A percentile compares a stretch with the other conserved stretches of the same genome.
phyloP scores from a whole-genome alignment of 2,113 vertebrate species.

The Acanthisitta chloris region DNA sequence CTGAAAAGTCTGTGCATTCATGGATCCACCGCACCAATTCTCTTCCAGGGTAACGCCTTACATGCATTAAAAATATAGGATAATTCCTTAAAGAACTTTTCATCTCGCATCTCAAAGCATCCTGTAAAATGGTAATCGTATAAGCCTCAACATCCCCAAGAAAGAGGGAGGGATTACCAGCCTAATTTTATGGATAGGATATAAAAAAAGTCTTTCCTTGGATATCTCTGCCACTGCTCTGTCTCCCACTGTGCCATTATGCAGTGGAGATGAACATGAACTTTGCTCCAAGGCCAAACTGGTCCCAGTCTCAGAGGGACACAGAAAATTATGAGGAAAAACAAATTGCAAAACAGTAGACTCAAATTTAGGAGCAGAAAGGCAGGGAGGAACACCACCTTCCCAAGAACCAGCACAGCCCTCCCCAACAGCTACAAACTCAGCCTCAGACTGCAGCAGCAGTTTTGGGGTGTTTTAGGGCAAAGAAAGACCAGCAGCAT shows the following conservation, averaged over 20 bases:
- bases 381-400: background rate
- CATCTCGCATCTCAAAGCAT: background rate
- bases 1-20: background rate
- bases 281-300: background rate
- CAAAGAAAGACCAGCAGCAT: background rate
- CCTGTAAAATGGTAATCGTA: background rate
- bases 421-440: rapidly evolving
- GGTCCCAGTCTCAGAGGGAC: background rate
- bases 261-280: background rate
- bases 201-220: background rate
- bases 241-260: background rate
- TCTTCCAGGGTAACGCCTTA: background rate
- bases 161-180: background rate
- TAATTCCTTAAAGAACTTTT: background rate
- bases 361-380: background rate
- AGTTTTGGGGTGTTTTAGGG: background rate
- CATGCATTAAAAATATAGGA: background rate
- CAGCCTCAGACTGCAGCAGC: rapidly evolving
- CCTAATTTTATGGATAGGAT: background rate
- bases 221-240: background rate
- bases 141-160: background rate
- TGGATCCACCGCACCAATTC: background rate
- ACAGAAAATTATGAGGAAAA: background rate
- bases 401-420: background rate
- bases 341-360: background rate